Base-by-base conservation (phyloP, 2,797 vertebrate genomes). In the Notolabrus celidotus region DNA sequence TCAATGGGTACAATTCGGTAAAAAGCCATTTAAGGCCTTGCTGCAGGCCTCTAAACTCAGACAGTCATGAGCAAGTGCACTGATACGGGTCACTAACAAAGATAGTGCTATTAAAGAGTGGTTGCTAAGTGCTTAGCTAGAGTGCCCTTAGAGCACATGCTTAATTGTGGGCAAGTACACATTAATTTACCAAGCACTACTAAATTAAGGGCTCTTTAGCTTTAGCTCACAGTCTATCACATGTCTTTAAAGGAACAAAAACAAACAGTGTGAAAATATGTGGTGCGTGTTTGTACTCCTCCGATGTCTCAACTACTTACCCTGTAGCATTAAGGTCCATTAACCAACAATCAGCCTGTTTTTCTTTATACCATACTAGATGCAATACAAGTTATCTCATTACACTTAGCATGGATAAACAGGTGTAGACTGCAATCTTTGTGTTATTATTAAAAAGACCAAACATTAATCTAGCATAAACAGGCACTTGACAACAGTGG, bases 141-240 rank as follows among this genome's bases (percentile, higher is more conserved):
- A 86, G 79, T 74, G 82, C 74, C 84, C 84, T 80, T 6, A 39
- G 75, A 83, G 79, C 68, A 61, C 61, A 63, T 63, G 75, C 75
- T 77, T 89, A 87, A 91, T 91, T 65, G 76, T 61, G 82, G 62
- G 69, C 66, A 89, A 89, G 79, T 81, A 83, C 38, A n/a, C 72
- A 78, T 86, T 89, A 42, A 83, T 91, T 86, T 80, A 78, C 74
- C 20, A 53, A 56, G 77, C 75, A 33, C 41, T 39, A 45, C 67
- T 84, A 76, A 80, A 84, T 82, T 67, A 57, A 43, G 52, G 51
- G 58, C 56, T 27, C 64, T 80, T 86, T 66, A 70, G 71, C 67
- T 29, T 14, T 42, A 22, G 76, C 82, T 84, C 71, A 29, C 61
- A 82, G 78, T 54, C 38, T 17, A 12, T 22, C 31, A 20, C 61